phyloP scores from a whole-genome alignment of 2,797 vertebrate genomes.

The Sylvia borin region DNA sequence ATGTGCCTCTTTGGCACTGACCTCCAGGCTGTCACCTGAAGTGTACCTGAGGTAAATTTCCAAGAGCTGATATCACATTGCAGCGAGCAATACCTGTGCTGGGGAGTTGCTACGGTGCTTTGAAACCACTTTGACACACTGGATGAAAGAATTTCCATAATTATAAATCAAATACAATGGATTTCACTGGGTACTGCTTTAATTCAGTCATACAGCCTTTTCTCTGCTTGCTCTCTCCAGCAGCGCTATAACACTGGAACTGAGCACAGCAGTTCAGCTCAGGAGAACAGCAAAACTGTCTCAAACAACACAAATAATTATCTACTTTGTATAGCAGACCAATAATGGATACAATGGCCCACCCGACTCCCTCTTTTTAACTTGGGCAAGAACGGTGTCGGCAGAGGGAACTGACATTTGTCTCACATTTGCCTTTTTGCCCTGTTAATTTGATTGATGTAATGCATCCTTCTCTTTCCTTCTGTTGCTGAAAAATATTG shows the following conservation, averaged over 20 bases:
- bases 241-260: not conserved
- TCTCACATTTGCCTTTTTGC: not conserved
- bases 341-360: not conserved
- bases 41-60: not conserved
- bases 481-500: not conserved
- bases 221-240: not conserved
- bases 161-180: not conserved
- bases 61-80: not conserved
- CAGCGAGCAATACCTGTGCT: not conserved
- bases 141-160: not conserved
- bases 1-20: not conserved
- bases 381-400: not conserved
- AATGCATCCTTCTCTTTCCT: slow-evolving; percentile 7
- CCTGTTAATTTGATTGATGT: slow-evolving; percentile 16
- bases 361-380: not conserved
- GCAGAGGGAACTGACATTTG: not conserved
- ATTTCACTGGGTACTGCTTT: not conserved
- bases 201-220: not conserved
- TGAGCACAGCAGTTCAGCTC: not conserved
- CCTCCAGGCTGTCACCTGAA: not conserved
- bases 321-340: not conserved
- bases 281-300: not conserved
- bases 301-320: not conserved
- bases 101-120: not conserved
- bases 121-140: not conserved